Evolutionary conservation across 2,113 vertebrate genomes (phyloP).

Genomic region (Cololabis saira): DNA sequence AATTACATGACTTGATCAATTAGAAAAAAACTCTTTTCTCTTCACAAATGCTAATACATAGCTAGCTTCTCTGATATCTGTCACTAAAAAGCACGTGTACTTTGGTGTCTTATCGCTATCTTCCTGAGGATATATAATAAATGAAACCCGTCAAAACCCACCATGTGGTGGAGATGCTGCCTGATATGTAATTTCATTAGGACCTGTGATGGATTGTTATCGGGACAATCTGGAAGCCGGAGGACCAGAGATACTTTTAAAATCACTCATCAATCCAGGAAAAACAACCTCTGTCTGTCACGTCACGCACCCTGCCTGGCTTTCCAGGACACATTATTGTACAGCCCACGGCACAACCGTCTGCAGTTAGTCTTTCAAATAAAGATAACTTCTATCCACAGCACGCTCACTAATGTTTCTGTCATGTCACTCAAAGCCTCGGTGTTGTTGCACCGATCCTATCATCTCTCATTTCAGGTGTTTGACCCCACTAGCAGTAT

Average conservation of each 20-base stretch:
- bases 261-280: constrained; percentile 1
- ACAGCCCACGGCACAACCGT: constrained; percentile 14
- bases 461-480: neutral
- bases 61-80: constrained; percentile 1
- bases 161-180: constrained; percentile 27
- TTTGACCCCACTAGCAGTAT: neutral
- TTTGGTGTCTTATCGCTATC: constrained; percentile 9
- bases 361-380: constrained; percentile 16
- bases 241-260: constrained; percentile 9
- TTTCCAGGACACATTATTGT: constrained; percentile 29
- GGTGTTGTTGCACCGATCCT: neutral
- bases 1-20: too few species aligned
- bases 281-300: constrained; percentile 18
- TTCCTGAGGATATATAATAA: constrained; percentile 24
- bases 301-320: constrained; percentile 13
- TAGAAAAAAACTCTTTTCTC: neutral
- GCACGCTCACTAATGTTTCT: too few species aligned
- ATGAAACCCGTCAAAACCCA: constrained; percentile 1
- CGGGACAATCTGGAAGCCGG: neutral
- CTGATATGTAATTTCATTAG: constrained; percentile 24
- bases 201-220: constrained; percentile 14
- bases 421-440: constrained; percentile 1
- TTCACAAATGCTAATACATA: neutral
- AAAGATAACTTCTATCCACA: constrained; percentile 23
- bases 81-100: constrained; percentile 16